Evolutionary conservation across 2,113 vertebrate genomes (phyloP).

Genomic region (Candoia aspera): DNA sequence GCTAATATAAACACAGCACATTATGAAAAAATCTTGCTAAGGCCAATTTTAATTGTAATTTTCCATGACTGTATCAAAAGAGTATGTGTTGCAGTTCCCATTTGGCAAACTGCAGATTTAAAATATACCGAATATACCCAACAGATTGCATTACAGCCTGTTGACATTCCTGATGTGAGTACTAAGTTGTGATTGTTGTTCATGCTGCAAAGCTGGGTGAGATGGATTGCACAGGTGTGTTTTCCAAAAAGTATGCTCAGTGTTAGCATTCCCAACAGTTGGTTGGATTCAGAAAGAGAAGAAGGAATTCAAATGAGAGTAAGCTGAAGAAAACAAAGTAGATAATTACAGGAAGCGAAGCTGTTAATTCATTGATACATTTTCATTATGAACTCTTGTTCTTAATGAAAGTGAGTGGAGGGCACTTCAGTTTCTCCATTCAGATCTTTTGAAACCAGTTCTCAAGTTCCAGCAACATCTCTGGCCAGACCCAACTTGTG

Average conservation of each 20-base stretch:
- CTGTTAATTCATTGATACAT: not conserved
- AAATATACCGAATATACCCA: constrained; percentile 68
- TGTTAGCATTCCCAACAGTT: constrained; percentile 30
- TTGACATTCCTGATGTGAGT: constrained; percentile 67
- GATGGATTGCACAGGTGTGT: constrained; percentile 38
- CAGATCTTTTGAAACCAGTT: not conserved
- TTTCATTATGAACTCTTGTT: constrained; percentile 12
- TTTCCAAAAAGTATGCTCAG: constrained; percentile 41
- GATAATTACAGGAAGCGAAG: constrained; percentile 39
- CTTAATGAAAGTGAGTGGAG: not conserved
- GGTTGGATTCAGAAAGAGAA: constrained; percentile 26
- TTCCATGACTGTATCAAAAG: constrained; percentile 71
- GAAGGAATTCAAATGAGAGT: not conserved
- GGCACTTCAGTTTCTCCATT: too few relatives aligned
- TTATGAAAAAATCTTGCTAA: constrained; percentile 47
- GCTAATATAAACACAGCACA: constrained; percentile 38
- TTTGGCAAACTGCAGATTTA: constrained; percentile 72
- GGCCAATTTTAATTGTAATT: constrained; percentile 61
- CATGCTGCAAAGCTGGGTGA: constrained; percentile 51
- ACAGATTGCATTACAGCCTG: constrained; percentile 79
- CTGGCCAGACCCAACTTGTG: too few relatives aligned
- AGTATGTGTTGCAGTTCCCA: constrained; percentile 69
- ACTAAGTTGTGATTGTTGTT: constrained; percentile 57
- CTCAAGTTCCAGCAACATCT: not conserved
- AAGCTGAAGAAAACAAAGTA: constrained; percentile 26